These are phyloP conservation scores for Coregonus clupeaformis DNA, from an alignment of 2,113 vertebrate genomes.

Conservation along the genomic window DNA sequence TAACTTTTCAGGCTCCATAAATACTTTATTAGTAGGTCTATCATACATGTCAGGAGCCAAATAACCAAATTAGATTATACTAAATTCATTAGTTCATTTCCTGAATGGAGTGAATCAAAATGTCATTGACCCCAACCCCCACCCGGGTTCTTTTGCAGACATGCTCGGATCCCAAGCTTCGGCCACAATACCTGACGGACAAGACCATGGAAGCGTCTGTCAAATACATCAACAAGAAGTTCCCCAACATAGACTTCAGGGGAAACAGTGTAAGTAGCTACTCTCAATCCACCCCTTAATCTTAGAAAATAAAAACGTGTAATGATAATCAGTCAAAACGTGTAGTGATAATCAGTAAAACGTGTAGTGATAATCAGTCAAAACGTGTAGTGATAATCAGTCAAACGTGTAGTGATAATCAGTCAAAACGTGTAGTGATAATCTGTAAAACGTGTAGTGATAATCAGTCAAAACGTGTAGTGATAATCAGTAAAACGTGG, in stretches of 20 bases:
- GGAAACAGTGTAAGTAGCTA: conserved; percentile 78
- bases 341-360: too few species aligned
- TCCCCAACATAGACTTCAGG: conserved; percentile 86
- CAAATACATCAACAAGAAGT: conserved; percentile 92
- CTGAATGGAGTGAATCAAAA: not conserved
- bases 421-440: too few species aligned
- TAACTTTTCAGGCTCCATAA: too few species aligned
- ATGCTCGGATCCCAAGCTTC: conserved; percentile 80
- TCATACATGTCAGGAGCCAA: too few species aligned
- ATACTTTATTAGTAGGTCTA: too few species aligned
- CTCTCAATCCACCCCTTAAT: not conserved
- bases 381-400: too few species aligned
- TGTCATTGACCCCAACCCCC: not conserved
- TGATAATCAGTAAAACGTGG: too few species aligned
- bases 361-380: too few species aligned
- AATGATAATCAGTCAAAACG: conserved; percentile 81
- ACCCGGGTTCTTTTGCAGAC: conserved; percentile 60
- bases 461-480: not conserved
- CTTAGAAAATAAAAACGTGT: conserved; percentile 40
- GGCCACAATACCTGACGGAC: conserved; percentile 78
- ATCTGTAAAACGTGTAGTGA: not conserved
- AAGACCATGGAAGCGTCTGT: conserved; percentile 84
- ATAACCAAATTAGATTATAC: too few species aligned
- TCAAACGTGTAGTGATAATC: too few species aligned
- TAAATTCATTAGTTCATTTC: too few species aligned